Evolutionary conservation across 2,797 vertebrate species (phyloP), one percentile per base, ranked within the genome.

Genomic region (Pseudomugil tenellus): DNA sequence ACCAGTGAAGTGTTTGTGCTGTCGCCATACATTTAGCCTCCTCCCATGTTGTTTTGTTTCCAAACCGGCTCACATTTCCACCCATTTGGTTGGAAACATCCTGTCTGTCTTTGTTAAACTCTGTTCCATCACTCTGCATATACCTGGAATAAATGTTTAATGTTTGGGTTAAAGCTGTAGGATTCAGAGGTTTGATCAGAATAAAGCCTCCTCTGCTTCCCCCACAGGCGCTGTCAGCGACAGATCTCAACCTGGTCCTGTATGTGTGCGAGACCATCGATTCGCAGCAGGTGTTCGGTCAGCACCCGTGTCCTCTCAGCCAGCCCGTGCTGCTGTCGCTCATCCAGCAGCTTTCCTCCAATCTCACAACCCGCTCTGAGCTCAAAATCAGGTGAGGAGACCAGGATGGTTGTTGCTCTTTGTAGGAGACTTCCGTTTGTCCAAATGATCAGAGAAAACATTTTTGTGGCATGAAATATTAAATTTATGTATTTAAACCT

Each of bases 211-310:
- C 2, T 35, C 16, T 59, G 26, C 28, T 48, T 9, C 13, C n/a
- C 57, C 53, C n/a, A 12, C 76, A 91, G 87, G 88, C 86, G 58
- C 80, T 89, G 39, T 98, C 98, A 21, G 98, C 98, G 0, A 96
- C 98, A 0, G 98, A 99, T 80, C 93, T 99, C 85, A 98, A 96
- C 82, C 87, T 99, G 90, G 98, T 99, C 56, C 89, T 99, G 34
- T 99, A 98, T 0, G 98, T 98, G 52, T 99, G 98, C 37, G 97
- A 99, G 90, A 98, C 97, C 34, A 95, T 99, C 64, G 97, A 99
- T 84, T 95, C 96, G 12, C 96, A 97, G 92, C 96, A 98, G 85
- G 97, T 99, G 43, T 99, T 99, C 46, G 95, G 97, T 7, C 97
- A 98, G 88, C 93, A 94, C 29, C 95, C 98, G 0, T 99, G 98